Conservation (phyloP, 2,797 vertebrate genomes). For the Hyperoplus immaculatus region DNA sequence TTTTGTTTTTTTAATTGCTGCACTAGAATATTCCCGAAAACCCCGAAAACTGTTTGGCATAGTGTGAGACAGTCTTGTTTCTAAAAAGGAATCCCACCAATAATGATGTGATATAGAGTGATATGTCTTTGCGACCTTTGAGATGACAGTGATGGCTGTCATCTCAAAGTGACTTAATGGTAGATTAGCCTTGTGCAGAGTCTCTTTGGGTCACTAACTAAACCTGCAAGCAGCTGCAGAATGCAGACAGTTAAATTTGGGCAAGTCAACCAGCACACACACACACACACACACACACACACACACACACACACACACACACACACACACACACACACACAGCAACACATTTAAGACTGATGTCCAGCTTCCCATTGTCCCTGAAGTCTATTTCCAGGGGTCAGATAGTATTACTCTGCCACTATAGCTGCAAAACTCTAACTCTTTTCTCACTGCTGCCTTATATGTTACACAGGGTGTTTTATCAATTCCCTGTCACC, state of each 20-base stretch:
- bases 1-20: neutral
- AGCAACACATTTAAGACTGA: constrained; percentile 37
- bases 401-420: constrained; percentile 74
- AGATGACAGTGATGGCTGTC: constrained; percentile 12
- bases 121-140: no score
- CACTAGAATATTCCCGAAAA: constrained; percentile 7
- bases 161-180: no score
- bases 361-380: constrained; percentile 75
- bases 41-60: neutral
- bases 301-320: neutral
- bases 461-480: constrained; percentile 42
- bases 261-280: constrained; percentile 38
- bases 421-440: constrained; percentile 73
- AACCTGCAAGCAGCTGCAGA: constrained; percentile 74
- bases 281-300: constrained; percentile 19
- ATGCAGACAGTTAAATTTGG: constrained; percentile 80
- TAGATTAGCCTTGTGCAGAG: constrained; percentile 1
- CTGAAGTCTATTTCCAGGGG: constrained; percentile 81
- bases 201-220: constrained; percentile 56
- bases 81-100: neutral
- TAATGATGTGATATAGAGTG: neutral
- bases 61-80: neutral
- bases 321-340: constrained; percentile 20
- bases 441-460: constrained; percentile 65
- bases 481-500: constrained; percentile 69